phyloP scores from a whole-genome alignment of 2,797 vertebrate genomes.

The Delichon dasypus region DNA sequence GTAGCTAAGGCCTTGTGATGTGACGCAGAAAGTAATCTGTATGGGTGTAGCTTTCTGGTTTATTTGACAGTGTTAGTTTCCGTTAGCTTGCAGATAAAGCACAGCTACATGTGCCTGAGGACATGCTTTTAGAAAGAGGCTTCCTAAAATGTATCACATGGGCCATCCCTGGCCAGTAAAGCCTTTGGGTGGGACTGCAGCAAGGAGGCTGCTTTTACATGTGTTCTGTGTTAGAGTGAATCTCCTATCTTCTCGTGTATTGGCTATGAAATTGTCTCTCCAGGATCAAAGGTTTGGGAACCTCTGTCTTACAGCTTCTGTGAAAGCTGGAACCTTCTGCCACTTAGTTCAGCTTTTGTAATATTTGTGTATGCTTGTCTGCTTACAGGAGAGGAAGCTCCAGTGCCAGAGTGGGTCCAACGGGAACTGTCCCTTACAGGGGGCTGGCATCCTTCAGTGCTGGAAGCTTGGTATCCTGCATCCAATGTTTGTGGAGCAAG shows the following conservation, averaged over 20 bases:
- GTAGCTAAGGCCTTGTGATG: neutral
- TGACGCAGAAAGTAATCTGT: neutral
- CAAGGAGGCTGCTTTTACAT: neutral
- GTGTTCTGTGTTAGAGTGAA: neutral
- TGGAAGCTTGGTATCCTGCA: conserved; percentile 87
- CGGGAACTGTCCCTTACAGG: conserved; percentile 77
- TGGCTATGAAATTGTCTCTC: neutral
- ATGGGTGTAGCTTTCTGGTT: neutral
- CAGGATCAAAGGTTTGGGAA: neutral
- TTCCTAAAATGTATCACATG: neutral
- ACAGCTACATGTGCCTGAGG: neutral
- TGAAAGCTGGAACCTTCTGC: neutral
- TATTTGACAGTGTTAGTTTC: neutral
- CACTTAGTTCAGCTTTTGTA: neutral
- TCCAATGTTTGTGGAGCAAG: conserved; percentile 88
- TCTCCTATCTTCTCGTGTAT: neutral
- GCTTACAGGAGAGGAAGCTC: conserved; percentile 15
- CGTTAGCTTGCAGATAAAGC: neutral
- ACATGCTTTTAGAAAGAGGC: neutral
- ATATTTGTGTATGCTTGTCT: neutral
- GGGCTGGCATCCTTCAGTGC: conserved; percentile 65
- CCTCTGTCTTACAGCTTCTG: neutral
- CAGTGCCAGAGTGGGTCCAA: conserved; percentile 86
- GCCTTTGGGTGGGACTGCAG: neutral
- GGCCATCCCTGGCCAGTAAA: neutral